phyloP scores from a whole-genome alignment of 2,888 invertebrate genomes.

The Tipula vernalis region DNA sequence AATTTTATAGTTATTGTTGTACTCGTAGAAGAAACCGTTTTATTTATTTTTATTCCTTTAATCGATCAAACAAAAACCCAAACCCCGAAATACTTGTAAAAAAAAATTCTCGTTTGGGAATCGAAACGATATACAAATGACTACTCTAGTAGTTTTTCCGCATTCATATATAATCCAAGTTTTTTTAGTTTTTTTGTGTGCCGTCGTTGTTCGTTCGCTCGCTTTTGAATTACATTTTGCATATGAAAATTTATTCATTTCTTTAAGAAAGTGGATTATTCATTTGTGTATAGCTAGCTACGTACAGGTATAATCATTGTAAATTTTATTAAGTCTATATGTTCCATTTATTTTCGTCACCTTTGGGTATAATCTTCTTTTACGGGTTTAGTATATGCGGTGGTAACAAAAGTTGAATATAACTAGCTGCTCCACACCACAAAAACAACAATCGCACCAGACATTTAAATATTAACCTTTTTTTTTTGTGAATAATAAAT shows the following conservation, averaged over 20 bases:
- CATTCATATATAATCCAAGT: neutral
- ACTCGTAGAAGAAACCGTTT: neutral
- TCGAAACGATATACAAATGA: neutral
- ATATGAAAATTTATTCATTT: neutral
- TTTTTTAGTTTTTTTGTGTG: neutral
- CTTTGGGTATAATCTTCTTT: neutral
- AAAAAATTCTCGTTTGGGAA: neutral
- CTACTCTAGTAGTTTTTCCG: neutral
- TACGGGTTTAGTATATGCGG: neutral
- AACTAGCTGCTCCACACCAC: neutral
- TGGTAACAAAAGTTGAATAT: neutral
- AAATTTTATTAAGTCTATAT: neutral
- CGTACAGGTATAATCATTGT: neutral
- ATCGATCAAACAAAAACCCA: slow-evolving; percentile 1
- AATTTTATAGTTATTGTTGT: neutral
- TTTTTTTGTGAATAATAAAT: neutral
- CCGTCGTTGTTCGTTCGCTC: neutral
- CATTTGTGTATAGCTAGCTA: neutral
- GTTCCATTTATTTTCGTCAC: neutral
- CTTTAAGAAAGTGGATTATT: neutral
- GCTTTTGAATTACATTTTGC: neutral
- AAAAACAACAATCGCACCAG: neutral
- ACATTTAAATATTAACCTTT: neutral
- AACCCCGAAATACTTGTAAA: neutral
- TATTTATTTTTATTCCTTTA: neutral